Evolutionary conservation across 2,797 vertebrate species (phyloP), one percentile per base, ranked within the genome.

Genomic region (Denticeps clupeoides): DNA sequence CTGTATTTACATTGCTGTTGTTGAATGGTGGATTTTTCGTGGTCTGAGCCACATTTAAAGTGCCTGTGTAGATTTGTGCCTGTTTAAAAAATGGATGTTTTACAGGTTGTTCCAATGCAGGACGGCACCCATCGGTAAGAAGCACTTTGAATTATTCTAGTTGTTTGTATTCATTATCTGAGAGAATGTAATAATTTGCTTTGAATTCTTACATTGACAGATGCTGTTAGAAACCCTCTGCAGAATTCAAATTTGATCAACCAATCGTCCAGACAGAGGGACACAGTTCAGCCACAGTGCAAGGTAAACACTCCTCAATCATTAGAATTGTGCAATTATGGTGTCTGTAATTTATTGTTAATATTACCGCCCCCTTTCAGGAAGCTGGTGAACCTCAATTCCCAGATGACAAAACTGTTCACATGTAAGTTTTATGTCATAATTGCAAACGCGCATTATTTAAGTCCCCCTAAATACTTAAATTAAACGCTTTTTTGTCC

Each of bases 101-200:
- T 46, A 10, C 69, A 93, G 89, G 51, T 62, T 76, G 56, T 89
- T 90, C 67, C 82, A 86, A 43, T 50, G 48, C 8, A 73, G 79
- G 61, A 65, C 69, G 8, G n/a, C n/a, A n/a, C n/a, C n/a, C n/a
- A n/a, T n/a, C n/a, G n/a, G n/a, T n/a, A n/a, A n/a, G n/a, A n/a
- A n/a, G n/a, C n/a, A n/a, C n/a, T n/a, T n/a, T n/a, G n/a, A n/a
- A n/a, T n/a, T n/a, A n/a, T n/a, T n/a, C n/a, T n/a, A 19, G 19
- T 3, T 19, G 3, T 18, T 3, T 19, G 2, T 18, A 16, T 2
- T 11, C 9, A 26, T 25, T 2, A 7, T 18, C 47, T 7, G 32
- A 24, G 3, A 29, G 10, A 18, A 18, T 19, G 18, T 19, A 19
- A 18, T 19, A 4, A 25, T 24, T 23, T 47, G 15, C 13, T 23